Base-by-base conservation (phyloP, 1,140 invertebrate genomes). In the Diabrotica virgifera region DNA sequence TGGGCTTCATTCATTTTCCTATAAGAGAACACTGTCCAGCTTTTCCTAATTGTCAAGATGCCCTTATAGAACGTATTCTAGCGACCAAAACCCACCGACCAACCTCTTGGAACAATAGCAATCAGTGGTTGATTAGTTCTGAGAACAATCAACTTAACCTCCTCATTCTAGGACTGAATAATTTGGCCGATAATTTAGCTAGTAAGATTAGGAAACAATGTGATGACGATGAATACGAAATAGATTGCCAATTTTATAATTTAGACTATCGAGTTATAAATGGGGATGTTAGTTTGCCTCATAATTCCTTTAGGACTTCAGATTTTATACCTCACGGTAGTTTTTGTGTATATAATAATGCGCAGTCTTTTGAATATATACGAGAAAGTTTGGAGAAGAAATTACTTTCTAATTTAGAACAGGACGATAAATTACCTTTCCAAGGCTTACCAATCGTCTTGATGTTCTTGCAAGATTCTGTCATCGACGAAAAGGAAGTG, bases 1-100 rank as follows among this genome's bases (percentile, higher is more conserved):
- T 98, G 36, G 95, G 95, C 58, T 98, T 98, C 81, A 90, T 98
- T 54, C 95, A 98, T 80, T 95, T 93, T 81, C 95, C 96, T 10
- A 93, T 95, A 74, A 82, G 91, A 38, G 95, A 97, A 78, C 93
- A 96, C 78, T 98, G 96, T 78, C 94, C 94, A 14, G 91, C 92
- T 51, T 93, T 89, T 80, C 87, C 90, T 62, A 91, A 92, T 80
- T 98, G 95, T 79, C 90, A 96, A 80, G 96, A 98, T 79, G 85
- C 86, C 57, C 78, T 92, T n/a, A 90, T 93, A 70, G 90, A 91
- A 78, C 81, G 89, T 72, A 85, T 91, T 72, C 81, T 93, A 63
- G 84, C 87, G 52, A 86, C 87, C 46, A 90, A 89, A 79, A 85
- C 86, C 46, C 85, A 88, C 66, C 86, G 87, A 76, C 85, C 85